phyloP scores from a whole-genome alignment of 2,797 vertebrate genomes.

The Gallinago nigripennis region DNA sequence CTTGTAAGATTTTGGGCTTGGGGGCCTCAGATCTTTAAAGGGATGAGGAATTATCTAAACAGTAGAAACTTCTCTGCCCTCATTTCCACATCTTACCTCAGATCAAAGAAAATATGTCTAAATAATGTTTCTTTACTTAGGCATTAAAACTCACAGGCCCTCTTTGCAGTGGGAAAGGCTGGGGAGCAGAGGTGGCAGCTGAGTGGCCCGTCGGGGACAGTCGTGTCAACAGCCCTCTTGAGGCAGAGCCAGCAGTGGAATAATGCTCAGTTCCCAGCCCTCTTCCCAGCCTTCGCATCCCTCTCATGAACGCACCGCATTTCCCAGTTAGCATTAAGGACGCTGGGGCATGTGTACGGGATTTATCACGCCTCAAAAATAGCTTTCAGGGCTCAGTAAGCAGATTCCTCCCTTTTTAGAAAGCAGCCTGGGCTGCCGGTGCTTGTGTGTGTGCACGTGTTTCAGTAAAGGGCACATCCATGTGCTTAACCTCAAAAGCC shows the following conservation, averaged over 20 bases:
- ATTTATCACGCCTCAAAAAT: conserved; percentile 32
- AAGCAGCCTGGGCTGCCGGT: neutral
- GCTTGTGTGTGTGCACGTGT: neutral
- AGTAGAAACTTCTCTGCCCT: neutral
- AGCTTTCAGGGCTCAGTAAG: conserved; percentile 42
- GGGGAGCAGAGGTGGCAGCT: neutral
- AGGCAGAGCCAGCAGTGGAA: conserved; percentile 8
- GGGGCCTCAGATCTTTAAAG: neutral
- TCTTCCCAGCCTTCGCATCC: neutral
- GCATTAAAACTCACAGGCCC: neutral
- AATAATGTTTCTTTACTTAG: neutral
- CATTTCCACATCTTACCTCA: neutral
- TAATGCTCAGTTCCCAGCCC: conserved; percentile 8
- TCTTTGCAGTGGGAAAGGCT: neutral
- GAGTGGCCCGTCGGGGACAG: neutral
- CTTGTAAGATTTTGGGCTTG: neutral
- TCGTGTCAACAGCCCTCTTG: neutral
- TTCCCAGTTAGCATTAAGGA: neutral
- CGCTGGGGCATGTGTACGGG: neutral
- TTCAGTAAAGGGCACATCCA: conserved; percentile 16
- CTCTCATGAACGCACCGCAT: neutral
- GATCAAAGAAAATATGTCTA: neutral
- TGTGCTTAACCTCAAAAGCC: conserved; percentile 40
- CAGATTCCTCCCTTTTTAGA: conserved; percentile 26
- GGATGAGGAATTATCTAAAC: neutral